These are phyloP conservation scores for Rhogogaster chlorosoma DNA, from an alignment of 2,888 invertebrate genomes.

Conservation along the genomic window DNA sequence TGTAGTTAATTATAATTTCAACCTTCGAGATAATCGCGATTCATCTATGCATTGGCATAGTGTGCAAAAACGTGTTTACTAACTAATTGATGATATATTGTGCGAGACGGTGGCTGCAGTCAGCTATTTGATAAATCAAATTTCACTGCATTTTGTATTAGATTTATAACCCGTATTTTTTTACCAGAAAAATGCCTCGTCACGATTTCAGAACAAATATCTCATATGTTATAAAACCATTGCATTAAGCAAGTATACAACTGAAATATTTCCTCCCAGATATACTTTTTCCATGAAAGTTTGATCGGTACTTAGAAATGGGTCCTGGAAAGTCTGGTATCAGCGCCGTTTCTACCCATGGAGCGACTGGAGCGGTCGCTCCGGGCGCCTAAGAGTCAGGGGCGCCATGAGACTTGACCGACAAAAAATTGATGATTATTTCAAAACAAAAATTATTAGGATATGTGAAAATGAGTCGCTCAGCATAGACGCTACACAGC, in stretches of 20 bases:
- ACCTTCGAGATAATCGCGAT: constrained; percentile 15
- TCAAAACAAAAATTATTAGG: too few species aligned
- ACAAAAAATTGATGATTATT: too few species aligned
- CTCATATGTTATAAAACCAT: background rate
- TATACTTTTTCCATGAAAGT: too few species aligned
- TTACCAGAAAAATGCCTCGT: background rate
- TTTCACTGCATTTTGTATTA: background rate
- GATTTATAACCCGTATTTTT: background rate
- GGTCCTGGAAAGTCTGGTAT: too few species aligned
- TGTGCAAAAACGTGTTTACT: background rate
- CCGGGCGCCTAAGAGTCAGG: too few species aligned
- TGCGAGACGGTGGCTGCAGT: background rate
- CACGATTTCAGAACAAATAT: background rate
- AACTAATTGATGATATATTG: background rate
- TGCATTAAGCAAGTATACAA: background rate
- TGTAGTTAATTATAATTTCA: constrained; percentile 17
- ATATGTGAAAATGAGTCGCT: too few species aligned
- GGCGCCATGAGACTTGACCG: too few species aligned
- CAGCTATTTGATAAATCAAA: background rate
- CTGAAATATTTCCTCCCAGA: background rate
- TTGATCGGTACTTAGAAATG: too few species aligned
- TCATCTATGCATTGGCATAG: background rate
- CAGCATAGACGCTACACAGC: too few species aligned
- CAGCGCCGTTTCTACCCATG: too few species aligned
- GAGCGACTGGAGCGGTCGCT: too few species aligned